These are phyloP conservation scores for Bombus fervidus DNA, from an alignment of 1,140 invertebrate genomes.

Conservation along the genomic window DNA sequence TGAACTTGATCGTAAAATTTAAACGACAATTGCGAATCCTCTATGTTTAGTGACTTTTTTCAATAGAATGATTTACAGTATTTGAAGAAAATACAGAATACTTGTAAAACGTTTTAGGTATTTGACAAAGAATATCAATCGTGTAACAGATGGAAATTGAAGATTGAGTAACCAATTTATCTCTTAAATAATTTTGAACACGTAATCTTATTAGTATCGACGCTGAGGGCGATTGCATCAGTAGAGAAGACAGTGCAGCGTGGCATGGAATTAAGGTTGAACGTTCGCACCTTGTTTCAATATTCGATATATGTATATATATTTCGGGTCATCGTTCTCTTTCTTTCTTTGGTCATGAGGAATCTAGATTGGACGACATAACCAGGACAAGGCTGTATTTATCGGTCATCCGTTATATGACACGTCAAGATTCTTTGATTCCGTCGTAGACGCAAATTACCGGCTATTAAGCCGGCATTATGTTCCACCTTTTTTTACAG, in stretches of 20 bases:
- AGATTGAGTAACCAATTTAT: not conserved
- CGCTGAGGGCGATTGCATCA: not conserved
- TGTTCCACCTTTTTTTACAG: not conserved
- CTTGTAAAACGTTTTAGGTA: not conserved
- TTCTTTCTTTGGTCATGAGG: not conserved
- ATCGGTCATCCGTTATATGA: slow-evolving; percentile 48
- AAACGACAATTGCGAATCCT: not conserved
- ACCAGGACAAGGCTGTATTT: slow-evolving; percentile 43
- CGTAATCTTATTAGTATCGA: slow-evolving; percentile 20
- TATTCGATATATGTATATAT: not conserved
- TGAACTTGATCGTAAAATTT: not conserved
- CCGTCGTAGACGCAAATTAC: slow-evolving; percentile 18
- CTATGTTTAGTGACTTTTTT: not conserved
- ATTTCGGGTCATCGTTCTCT: slow-evolving; percentile 20
- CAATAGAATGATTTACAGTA: not conserved
- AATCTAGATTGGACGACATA: slow-evolving; percentile 28
- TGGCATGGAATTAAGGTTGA: slow-evolving; percentile 44
- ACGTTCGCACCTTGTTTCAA: slow-evolving; percentile 28
- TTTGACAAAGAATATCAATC: not conserved
- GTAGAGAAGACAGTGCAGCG: not conserved
- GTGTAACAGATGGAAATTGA: not conserved
- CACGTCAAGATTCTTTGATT: slow-evolving; percentile 25
- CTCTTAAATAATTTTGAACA: not conserved
- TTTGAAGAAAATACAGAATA: not conserved
- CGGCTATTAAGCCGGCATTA: not conserved